Percentiles rank a stretch among this genome's conserved stretches.
Evolutionary conservation across 2,113 vertebrate species (phyloP).

Genomic region (Tetraodon nigroviridis): DNA sequence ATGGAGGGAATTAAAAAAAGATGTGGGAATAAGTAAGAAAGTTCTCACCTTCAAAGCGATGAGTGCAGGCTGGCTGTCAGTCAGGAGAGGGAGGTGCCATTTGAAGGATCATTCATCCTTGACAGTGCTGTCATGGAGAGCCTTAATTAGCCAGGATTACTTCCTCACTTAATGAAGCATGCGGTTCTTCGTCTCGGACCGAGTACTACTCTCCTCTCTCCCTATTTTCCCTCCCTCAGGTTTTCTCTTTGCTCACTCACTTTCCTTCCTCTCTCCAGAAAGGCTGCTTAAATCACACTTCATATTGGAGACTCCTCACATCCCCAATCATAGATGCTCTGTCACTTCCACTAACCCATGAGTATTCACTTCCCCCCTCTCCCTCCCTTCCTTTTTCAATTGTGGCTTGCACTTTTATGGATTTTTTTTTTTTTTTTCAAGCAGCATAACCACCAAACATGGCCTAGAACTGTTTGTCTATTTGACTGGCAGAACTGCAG

Average conservation of each 20-base stretch:
- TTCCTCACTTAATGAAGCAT: conserved; percentile 78
- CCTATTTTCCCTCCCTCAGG: conserved; percentile 58
- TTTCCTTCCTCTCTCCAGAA: conserved; percentile 53
- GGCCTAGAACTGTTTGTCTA: too few relatives aligned
- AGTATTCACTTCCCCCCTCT: conserved; percentile 35
- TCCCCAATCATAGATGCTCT: conserved; percentile 56
- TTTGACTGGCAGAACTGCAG: too few relatives aligned
- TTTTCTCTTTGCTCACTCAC: conserved; percentile 57
- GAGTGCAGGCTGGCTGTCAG: conserved; percentile 69
- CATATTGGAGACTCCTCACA: conserved; percentile 54
- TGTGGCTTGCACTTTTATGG: conserved; percentile 13
- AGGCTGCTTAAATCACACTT: conserved; percentile 47
- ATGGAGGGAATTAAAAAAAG: conserved; percentile 33
- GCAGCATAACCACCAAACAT: neutral
- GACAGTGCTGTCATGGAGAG: conserved; percentile 78
- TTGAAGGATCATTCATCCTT: conserved; percentile 79
- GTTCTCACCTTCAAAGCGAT: conserved; percentile 73
- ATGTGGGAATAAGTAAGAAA: conserved; percentile 70
- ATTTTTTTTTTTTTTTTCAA: conserved; percentile 26
- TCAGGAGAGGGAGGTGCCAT: conserved; percentile 69
- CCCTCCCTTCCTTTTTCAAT: conserved; percentile 16
- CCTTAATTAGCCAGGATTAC: conserved; percentile 79
- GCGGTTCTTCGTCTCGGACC: conserved; percentile 70
- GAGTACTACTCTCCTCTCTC: conserved; percentile 61
- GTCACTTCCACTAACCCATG: conserved; percentile 60